Conservation (phyloP, 1,140 invertebrate species). For the Chironomus striatipennis region DNA sequence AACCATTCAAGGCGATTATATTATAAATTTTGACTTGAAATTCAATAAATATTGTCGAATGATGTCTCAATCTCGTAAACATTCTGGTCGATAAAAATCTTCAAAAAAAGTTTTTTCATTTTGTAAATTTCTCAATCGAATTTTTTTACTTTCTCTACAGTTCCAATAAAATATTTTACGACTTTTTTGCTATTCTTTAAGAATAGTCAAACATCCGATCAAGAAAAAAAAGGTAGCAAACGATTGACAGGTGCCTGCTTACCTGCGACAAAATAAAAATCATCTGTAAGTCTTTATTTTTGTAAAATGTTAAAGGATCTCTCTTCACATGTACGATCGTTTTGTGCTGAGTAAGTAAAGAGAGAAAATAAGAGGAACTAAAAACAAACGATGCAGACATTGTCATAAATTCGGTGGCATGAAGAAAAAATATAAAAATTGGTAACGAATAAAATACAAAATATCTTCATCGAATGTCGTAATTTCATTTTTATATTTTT, state of each 20-base stretch:
- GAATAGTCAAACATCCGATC: neutral
- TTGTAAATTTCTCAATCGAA: neutral
- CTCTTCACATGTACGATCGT: neutral
- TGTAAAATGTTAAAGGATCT: neutral
- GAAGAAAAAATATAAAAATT: neutral
- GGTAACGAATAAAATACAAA: neutral
- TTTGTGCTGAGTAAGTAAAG: neutral
- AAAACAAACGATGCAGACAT: neutral
- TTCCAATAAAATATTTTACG: no score
- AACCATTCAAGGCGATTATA: neutral
- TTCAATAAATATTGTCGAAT: constrained; percentile 9
- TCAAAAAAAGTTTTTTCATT: neutral
- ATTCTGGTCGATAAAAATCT: constrained; percentile 1
- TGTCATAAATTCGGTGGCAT: constrained; percentile 12
- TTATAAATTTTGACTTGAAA: neutral
- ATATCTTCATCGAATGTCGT: neutral
- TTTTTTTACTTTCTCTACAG: neutral
- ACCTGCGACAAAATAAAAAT: no score
- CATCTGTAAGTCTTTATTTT: neutral
- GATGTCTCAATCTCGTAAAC: constrained; percentile 3
- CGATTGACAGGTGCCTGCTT: neutral
- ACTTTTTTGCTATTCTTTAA: neutral
- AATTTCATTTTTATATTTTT: neutral
- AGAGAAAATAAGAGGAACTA: neutral
- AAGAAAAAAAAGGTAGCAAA: constrained; percentile 15